phyloP scores from a whole-genome alignment of 2,888 invertebrate species.

The Augiades crinisus region DNA sequence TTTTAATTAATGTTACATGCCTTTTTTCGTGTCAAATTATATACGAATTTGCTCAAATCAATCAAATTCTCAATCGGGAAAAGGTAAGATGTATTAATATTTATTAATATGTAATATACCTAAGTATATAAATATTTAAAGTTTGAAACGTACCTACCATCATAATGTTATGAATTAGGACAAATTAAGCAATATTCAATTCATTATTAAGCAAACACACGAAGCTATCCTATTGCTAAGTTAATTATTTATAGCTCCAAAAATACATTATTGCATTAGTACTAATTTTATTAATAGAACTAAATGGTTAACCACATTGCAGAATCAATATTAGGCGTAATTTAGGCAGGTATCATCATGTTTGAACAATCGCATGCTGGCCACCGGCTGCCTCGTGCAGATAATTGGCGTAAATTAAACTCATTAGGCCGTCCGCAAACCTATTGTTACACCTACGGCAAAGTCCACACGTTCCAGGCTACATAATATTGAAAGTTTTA shows the following conservation, averaged over 20 bases:
- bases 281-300: background rate
- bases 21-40: too few relatives aligned
- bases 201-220: background rate
- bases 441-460: slow-evolving; percentile 32
- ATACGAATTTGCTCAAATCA: too few relatives aligned
- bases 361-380: slow-evolving; percentile 36
- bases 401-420: slow-evolving; percentile 53
- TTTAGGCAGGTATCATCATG: slow-evolving; percentile 12
- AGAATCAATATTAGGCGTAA: slow-evolving; percentile 1
- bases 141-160: too few relatives aligned
- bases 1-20: too few relatives aligned
- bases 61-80: too few relatives aligned
- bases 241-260: background rate
- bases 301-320: background rate
- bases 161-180: too few relatives aligned
- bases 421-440: slow-evolving; percentile 48
- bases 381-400: slow-evolving; percentile 30
- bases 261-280: background rate
- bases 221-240: too few relatives aligned
- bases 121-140: too few relatives aligned
- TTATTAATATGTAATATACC: too few relatives aligned
- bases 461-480: background rate
- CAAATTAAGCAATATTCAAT: too few relatives aligned
- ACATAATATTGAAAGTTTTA: too few relatives aligned
- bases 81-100: too few relatives aligned